phyloP scores from a whole-genome alignment of 2,113 vertebrate species.

The Sapayoa aenigma region DNA sequence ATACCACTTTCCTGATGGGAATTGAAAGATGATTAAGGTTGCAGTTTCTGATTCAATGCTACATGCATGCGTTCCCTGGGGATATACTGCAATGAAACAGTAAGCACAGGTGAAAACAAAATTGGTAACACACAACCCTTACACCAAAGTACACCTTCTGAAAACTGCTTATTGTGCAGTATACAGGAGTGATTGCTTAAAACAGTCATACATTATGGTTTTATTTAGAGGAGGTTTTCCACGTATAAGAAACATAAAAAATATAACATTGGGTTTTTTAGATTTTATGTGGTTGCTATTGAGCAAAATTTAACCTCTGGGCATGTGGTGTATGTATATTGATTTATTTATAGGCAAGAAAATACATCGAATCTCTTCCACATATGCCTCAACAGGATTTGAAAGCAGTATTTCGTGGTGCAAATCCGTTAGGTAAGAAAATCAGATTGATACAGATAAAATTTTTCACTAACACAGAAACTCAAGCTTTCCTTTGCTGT shows the following conservation, averaged over 20 bases:
- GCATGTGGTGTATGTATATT: not conserved
- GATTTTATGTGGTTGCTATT: not conserved
- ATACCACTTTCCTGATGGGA: not conserved
- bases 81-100: not conserved
- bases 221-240: not conserved
- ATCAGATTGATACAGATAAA: not conserved
- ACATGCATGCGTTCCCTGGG: not conserved
- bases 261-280: not conserved
- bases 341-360: slow-evolving; percentile 85
- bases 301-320: not conserved
- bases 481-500: not conserved
- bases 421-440: slow-evolving; percentile 91
- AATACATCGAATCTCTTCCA: slow-evolving; percentile 96
- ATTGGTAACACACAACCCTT: not conserved
- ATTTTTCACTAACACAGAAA: not conserved
- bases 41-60: not conserved
- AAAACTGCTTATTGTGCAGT: not conserved
- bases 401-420: slow-evolving; percentile 89
- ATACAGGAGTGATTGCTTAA: not conserved
- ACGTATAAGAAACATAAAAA: not conserved
- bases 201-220: not conserved
- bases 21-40: not conserved
- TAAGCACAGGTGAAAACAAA: not conserved
- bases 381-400: slow-evolving; percentile 96
- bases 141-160: not conserved